Evolutionary conservation across 2,113 vertebrate genomes (phyloP), one percentile per base, ranked within the genome.

Genomic region (Suncus etruscus): DNA sequence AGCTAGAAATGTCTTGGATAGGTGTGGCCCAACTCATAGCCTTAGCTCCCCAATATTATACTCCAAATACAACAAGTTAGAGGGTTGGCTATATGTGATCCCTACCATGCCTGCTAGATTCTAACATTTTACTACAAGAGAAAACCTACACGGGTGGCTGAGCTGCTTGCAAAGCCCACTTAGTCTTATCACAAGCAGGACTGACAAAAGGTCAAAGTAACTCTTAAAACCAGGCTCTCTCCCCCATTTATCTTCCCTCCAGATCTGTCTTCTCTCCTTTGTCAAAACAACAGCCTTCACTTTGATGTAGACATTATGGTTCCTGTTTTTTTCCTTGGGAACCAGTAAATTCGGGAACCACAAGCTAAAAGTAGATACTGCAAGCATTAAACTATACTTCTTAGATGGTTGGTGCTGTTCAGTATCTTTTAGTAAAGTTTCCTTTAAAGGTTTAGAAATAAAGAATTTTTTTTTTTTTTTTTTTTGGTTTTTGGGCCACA

Each of bases 261-360:
- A 29, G 31, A 78, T 51, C 54, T 18, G 92, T 87, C 92, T 95
- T 97, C 81, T 97, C 97, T 32, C 96, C 93, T 9, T 86, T 97
- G 87, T 98, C 97, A 94, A 97, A 97, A 90, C 97, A 97, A 84
- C 73, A 95, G 95, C 97, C 95, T 84, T 93, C 1, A 79, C 97
- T 98, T 89, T 97, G 97, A 92, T 97, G 97, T 92, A 61, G 58
- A 61, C 16, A 83, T 88, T 97, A 47, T 9, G 76, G 14, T 97
- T 75, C 27, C 31, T 86, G 82, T 81, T 45, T 91, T 93, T 22
- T 89, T 63, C 87, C 97, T 7, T 97, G 97, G 83, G 96, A 97
- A 94, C 88, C 96, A 69, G 97, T 89, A 15, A 96, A 97, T 97
- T 98, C 96, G 0, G 97, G 96, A 89, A 97, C 97, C 0, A 92